Base-by-base conservation (phyloP, 1,140 invertebrate genomes). In the Brachystomella parvula region DNA sequence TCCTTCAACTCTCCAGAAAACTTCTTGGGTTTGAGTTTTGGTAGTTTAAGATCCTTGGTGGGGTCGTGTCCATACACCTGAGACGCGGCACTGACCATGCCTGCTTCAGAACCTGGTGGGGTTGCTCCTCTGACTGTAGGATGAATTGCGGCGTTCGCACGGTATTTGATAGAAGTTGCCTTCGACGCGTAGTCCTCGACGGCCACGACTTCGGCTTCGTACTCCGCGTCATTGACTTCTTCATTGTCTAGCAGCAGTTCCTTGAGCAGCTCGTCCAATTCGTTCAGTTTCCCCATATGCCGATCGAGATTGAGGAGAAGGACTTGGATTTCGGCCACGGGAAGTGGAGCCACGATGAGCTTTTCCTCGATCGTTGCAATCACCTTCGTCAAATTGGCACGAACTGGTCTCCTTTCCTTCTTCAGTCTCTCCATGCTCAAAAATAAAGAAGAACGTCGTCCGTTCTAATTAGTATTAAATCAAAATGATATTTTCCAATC, bases 1-100 rank as follows among this genome's bases (percentile, higher is more conserved):
- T 76, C 74, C 63, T 70, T 74, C 0, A 76, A 47, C 9, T 76
- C 63, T 3, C 76, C 76, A n/a, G 66, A 61, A 62, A 76, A 78
- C 35, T 74, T 76, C 26, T 35, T 61, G 1, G 75, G 31, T 47
- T 78, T 71, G 17, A 76, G 68, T 66, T 71, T 75, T 6, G 76
- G 71, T 62, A 75, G 59, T 62, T 73, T 76, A 39, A 67, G n/a
- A n/a, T n/a, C n/a, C n/a, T n/a, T n/a, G n/a, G n/a, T n/a, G n/a
- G n/a, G n/a, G n/a, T 61, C 6, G 35, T 60, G 26, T 33, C 44
- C 33, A 3, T 56, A 63, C 29, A 19, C 3, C 29, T n/a, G 15
- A 59, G 9, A 17, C 29, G 29, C 29, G 15, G 12, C 58, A 29
- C 58, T 26, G 15, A 26, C 3, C 15, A 6, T 6, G 6, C 29